A percentile compares a stretch with the other conserved stretches of the same genome.
These are phyloP conservation scores for Megatriorchis doriae DNA, from an alignment of 2,113 vertebrate species.

Conservation along the genomic window DNA sequence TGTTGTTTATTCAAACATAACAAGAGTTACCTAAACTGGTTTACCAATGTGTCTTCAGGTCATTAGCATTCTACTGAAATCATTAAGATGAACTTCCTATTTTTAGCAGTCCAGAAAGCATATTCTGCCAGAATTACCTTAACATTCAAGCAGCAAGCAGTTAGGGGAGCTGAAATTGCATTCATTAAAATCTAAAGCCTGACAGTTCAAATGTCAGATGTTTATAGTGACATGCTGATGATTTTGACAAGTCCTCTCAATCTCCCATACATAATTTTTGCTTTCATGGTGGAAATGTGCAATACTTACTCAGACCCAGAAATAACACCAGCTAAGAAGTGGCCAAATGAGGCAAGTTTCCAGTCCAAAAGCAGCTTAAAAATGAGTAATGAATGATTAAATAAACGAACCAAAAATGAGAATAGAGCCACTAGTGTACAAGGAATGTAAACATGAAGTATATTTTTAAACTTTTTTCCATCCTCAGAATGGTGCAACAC, in stretches of 20 bases:
- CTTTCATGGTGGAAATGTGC: background rate
- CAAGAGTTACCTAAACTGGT: background rate
- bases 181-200: background rate
- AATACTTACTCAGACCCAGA: background rate
- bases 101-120: conserved; percentile 1
- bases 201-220: conserved; percentile 2
- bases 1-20: background rate
- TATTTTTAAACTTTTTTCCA: conserved; percentile 80
- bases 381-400: conserved; percentile 54
- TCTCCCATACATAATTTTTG: background rate
- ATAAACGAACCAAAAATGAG: conserved; percentile 56
- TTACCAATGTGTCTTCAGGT: background rate
- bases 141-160: background rate
- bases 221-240: background rate
- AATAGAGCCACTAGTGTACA: conserved; percentile 15
- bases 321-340: conserved; percentile 18
- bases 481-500: conserved; percentile 18
- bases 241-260: background rate
- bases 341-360: background rate
- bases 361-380: conserved; percentile 43
- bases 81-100: background rate
- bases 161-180: background rate
- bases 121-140: background rate
- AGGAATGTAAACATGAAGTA: conserved; percentile 71
- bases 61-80: background rate